Base-by-base conservation (phyloP, 2,888 invertebrate genomes). In the Drosophila percnosoma region DNA sequence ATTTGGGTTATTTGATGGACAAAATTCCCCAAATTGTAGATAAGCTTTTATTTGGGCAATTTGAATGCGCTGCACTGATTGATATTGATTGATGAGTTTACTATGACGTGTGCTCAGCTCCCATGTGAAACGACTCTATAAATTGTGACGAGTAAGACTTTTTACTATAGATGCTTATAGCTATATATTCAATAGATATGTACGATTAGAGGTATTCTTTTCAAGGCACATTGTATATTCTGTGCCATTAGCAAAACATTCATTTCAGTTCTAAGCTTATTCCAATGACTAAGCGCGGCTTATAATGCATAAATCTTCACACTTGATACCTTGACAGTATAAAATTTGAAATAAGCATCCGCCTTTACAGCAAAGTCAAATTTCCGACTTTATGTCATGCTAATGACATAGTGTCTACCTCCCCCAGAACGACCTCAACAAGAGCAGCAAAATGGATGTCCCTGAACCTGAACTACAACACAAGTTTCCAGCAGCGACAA, bases 401-500 rank as follows among this genome's bases (percentile, higher is more conserved):
- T 78, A 87, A 87, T 85, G 88, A 85, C 77, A 70, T 40, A 34
- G n/a, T 48, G 18, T 10, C 21, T 18, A 24, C 51, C n/a, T 36
- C 45, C 27, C 27, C 42, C 15, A 11, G 10, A 63, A 63, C 65
- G 68, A 80, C 59, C 78, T 80, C 67, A 55, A 59, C 80, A 42
- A 45, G 40, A 31, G n/a, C 21, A 67, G 18, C 42, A 38, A 49
- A 36, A 42, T 66, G 65, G 62, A 68, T 73, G 66, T 38, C 84
- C 89, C 54, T 89, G 84, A 85, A 87, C 89, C 63, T 75, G 55
- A 58, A 58, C 70, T 73, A 63, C 66, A 58, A 33, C 68, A 72
- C 69, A 69, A 69, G 57, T 72, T 75, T 75, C 68, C 36, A 42
- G 34, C 18, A 55, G 24, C 60, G 40, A 36, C 24, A 48, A 55